A percentile compares a stretch with the other conserved stretches of the same genome.
Conservation (phyloP, 2,113 vertebrate genomes). For the Cettia cetti region DNA sequence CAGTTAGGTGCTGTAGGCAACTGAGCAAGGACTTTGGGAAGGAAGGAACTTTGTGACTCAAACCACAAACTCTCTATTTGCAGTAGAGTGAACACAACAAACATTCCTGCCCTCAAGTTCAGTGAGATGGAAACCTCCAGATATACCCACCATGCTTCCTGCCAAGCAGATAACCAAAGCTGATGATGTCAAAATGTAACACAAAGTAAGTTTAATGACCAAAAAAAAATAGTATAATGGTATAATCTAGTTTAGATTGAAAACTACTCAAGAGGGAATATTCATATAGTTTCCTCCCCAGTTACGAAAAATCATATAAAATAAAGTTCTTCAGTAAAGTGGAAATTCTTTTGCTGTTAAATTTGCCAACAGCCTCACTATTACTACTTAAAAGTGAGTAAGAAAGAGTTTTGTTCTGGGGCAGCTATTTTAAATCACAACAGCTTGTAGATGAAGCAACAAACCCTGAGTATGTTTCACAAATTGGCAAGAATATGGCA, state of each 20-base stretch:
- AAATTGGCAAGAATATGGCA: background rate
- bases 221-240: background rate
- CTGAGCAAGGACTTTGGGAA: background rate
- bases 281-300: background rate
- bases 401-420: background rate
- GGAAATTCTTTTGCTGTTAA: background rate
- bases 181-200: background rate
- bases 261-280: background rate
- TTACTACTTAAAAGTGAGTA: background rate
- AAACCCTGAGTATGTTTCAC: constrained; percentile 33
- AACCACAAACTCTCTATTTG: background rate
- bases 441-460: background rate
- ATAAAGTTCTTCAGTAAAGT: background rate
- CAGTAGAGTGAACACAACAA: background rate
- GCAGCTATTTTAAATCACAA: background rate
- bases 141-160: background rate
- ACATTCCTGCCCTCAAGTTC: background rate
- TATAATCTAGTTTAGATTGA: background rate
- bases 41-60: background rate
- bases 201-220: background rate
- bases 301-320: background rate
- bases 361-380: background rate
- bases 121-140: background rate
- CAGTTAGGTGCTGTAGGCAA: background rate
- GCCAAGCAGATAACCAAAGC: background rate